A percentile compares a stretch with the other conserved stretches of the same genome.
phyloP scores from a whole-genome alignment of 1,140 invertebrate genomes.

The Rhagoletis pomonella region DNA sequence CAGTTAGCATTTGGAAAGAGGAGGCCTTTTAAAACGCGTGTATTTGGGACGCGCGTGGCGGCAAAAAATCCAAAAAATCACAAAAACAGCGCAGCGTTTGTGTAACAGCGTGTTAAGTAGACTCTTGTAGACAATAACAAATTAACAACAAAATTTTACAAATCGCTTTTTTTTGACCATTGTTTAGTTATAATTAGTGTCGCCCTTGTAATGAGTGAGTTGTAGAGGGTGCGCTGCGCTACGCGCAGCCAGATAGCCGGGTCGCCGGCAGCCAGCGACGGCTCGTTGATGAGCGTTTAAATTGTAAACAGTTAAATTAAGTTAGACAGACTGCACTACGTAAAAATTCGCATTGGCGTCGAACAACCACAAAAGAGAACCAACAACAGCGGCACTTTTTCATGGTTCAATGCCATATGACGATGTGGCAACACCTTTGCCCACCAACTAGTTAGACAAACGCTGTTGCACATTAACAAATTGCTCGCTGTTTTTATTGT shows the following conservation, averaged over 20 bases:
- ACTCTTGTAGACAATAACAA: neutral
- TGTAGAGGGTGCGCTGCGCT: neutral
- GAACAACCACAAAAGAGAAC: neutral
- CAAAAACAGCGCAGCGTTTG: neutral
- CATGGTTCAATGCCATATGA: constrained; percentile 17
- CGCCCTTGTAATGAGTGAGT: neutral
- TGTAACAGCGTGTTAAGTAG: constrained; percentile 2
- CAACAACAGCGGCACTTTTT: neutral
- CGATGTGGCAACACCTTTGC: neutral
- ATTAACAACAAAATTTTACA: neutral
- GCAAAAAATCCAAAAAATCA: neutral
- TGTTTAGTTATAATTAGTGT: neutral
- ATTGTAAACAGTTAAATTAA: constrained; percentile 12
- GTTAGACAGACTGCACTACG: neutral
- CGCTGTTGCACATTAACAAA: too few species aligned
- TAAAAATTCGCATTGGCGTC: too few species aligned
- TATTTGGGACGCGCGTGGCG: neutral
- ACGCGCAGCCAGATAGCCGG: too few species aligned
- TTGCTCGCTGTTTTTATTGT: neutral
- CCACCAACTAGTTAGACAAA: neutral
- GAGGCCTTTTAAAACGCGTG: neutral
- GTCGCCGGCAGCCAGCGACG: too few species aligned
- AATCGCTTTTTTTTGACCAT: neutral
- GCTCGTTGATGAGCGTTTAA: neutral
- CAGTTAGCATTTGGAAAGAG: neutral